Evolutionary conservation across 2,797 vertebrate genomes (phyloP).

Genomic region (Octomys mimax): DNA sequence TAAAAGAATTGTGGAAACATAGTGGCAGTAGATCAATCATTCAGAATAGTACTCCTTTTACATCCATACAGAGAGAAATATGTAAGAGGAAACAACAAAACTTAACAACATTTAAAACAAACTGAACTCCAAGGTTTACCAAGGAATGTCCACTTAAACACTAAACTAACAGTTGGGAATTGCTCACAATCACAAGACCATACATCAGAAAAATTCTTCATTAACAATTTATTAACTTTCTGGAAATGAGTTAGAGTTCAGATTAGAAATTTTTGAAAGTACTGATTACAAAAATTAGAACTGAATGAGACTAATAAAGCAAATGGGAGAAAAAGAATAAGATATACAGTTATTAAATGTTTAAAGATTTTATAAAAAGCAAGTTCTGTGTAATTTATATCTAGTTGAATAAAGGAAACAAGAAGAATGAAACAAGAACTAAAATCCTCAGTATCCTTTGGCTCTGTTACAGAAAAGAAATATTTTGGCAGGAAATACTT

Average conservation of each 20-base stretch:
- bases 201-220: not conserved
- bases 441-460: slow-evolving; percentile 74
- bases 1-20: not conserved
- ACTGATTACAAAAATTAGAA: not conserved
- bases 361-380: slow-evolving; percentile 50
- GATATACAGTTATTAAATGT: slow-evolving; percentile 10
- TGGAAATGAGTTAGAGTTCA: not conserved
- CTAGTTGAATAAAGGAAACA: slow-evolving; percentile 52
- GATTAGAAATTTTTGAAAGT: not conserved
- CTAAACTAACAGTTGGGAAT: not conserved
- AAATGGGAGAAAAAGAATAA: not conserved
- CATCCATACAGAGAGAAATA: not conserved
- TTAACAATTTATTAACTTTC: not conserved
- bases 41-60: not conserved
- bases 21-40: not conserved
- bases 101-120: not conserved
- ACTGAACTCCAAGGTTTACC: not conserved
- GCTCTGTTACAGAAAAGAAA: slow-evolving; percentile 80
- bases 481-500: slow-evolving; percentile 83
- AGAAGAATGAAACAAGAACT: slow-evolving; percentile 58
- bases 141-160: not conserved
- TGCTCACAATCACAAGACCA: not conserved
- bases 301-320: not conserved
- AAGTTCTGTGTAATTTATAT: slow-evolving; percentile 28
- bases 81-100: not conserved